These are phyloP conservation scores for Vicugna pacos DNA, from an alignment of 2,113 vertebrate species.

Conservation along the genomic window DNA sequence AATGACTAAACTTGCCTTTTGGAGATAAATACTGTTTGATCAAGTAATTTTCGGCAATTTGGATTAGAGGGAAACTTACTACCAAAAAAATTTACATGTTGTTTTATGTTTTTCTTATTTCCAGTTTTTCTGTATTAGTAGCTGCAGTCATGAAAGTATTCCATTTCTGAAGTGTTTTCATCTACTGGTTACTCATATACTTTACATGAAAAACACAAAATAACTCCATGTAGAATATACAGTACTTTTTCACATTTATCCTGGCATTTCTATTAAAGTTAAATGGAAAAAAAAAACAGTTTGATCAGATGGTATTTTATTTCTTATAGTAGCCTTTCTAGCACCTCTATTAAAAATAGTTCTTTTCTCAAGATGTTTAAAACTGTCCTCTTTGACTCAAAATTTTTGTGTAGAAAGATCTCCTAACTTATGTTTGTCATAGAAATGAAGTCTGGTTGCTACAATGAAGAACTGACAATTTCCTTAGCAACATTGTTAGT, in stretches of 20 bases:
- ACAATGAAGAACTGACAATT: background rate
- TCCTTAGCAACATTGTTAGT: background rate
- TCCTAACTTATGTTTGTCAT: background rate
- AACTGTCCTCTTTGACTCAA: background rate
- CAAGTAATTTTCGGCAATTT: background rate
- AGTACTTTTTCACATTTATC: background rate
- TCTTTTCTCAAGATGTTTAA: background rate
- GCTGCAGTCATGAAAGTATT: background rate
- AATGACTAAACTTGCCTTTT: background rate
- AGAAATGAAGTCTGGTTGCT: background rate
- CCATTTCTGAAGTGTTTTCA: background rate
- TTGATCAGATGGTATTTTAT: background rate
- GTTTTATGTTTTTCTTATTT: background rate
- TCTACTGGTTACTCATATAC: background rate
- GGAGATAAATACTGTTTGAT: background rate
- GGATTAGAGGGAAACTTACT: background rate
- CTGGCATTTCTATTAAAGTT: background rate
- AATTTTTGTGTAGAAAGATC: background rate
- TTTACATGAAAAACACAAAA: background rate
- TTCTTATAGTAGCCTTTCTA: background rate
- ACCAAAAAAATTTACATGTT: background rate
- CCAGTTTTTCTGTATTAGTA: background rate
- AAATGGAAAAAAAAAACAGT: background rate
- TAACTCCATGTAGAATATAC: no score
- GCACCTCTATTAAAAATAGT: background rate